These are phyloP conservation scores for Zaprionus kolodkinae DNA, from an alignment of 1,140 invertebrate species.

Conservation along the genomic window DNA sequence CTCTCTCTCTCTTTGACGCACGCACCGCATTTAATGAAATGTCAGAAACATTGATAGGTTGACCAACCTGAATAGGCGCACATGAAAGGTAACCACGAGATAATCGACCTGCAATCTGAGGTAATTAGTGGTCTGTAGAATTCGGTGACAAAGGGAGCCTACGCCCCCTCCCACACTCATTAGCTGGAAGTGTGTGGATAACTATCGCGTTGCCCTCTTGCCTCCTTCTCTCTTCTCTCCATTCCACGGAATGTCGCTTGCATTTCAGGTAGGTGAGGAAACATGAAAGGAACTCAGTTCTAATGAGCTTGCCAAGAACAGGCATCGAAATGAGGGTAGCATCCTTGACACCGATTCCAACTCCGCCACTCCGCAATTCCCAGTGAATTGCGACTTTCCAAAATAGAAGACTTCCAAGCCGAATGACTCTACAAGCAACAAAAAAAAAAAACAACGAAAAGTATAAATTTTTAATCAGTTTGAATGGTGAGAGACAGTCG, in stretches of 20 bases:
- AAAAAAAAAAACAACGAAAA: slow-evolving; percentile 41
- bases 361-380: neutral
- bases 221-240: neutral
- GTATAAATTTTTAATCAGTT: slow-evolving; percentile 73
- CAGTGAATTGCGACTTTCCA: slow-evolving; percentile 1
- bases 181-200: neutral
- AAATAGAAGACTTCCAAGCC: slow-evolving; percentile 26
- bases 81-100: neutral
- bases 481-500: slow-evolving; percentile 40
- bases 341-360: slow-evolving; percentile 18
- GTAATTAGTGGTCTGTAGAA: slow-evolving; percentile 8
- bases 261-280: neutral
- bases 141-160: neutral
- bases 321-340: neutral
- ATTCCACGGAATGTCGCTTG: neutral
- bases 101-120: slow-evolving; percentile 47
- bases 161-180: too few relatives aligned
- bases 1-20: neutral
- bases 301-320: neutral
- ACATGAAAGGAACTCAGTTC: neutral
- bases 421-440: slow-evolving; percentile 34
- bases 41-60: slow-evolving; percentile 43
- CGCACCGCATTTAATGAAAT: slow-evolving; percentile 40
- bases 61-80: neutral
- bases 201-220: neutral